Evolutionary conservation across 2,113 vertebrate genomes (phyloP).

Genomic region (Scolopax mira): DNA sequence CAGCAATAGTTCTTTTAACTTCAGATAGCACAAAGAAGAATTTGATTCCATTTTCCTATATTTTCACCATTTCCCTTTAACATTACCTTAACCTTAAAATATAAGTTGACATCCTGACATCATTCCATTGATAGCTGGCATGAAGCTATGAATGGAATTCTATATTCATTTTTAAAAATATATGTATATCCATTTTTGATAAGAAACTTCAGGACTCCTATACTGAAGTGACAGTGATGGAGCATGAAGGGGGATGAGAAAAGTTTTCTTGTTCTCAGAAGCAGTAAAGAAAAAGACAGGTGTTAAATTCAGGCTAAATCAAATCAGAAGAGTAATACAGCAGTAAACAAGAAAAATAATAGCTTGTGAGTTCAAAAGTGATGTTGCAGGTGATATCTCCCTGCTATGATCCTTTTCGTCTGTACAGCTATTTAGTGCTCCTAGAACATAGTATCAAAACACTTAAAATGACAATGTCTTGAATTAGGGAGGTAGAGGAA

Average conservation of each 20-base stretch:
- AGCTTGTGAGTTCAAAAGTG: background rate
- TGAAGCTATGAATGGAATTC: background rate
- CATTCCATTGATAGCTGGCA: background rate
- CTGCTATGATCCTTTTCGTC: background rate
- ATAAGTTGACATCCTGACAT: background rate
- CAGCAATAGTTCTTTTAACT: background rate
- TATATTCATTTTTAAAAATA: background rate
- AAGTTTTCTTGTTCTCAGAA: background rate
- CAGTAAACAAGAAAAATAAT: background rate
- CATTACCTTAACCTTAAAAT: constrained; percentile 27
- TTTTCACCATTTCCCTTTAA: background rate
- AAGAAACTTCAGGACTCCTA: background rate
- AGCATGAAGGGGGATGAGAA: background rate
- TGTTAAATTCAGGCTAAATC: background rate
- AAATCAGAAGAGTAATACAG: background rate
- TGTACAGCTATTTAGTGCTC: background rate
- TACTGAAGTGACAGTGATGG: background rate
- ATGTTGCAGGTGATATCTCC: background rate
- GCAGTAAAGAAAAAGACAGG: background rate
- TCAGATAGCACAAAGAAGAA: background rate
- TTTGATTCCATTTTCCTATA: background rate
- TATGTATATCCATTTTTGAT: background rate
- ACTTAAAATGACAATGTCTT: background rate
- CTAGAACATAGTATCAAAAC: background rate
- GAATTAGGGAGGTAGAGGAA: background rate